Evolutionary conservation across 2,797 vertebrate species (phyloP), one percentile per base, ranked within the genome.

Genomic region (Geotrypetes seraphini): DNA sequence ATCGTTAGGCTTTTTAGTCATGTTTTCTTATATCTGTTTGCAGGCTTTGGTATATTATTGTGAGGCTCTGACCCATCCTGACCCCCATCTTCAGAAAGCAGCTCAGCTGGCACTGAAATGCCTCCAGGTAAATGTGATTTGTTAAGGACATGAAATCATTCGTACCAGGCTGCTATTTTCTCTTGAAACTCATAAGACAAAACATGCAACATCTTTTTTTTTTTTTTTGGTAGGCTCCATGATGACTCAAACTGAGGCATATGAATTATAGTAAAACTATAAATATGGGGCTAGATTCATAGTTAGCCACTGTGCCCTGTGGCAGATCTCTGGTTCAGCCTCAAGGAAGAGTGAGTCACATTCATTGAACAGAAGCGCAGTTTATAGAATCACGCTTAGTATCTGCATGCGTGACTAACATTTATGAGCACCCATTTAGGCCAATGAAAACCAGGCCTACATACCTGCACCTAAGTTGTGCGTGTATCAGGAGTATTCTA

Each of bases 1-100:
- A n/a, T n/a, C n/a, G n/a, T n/a, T n/a, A n/a, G n/a, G n/a, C n/a
- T 33, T 43, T 33, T 57, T 25, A 53, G 2, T 0, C 1, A 4
- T 10, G 3, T 19, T 1, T 18, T 35, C 14, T 25, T 47, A 26
- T 53, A 47, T 61, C 19, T 54, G 7, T 39, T 62, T 37, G 27
- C 71, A 97, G 94, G 93, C 92, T 16, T 70, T 97, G 60, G 85
- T 91, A 42, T 91, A 81, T 52, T 97, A 88, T 75, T 93, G 87
- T 34, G 88, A 93, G 73, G 85, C 82, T 5, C 75, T 99, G 50
- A 90, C 86, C 1, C 88, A 92, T 64, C 83, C 80, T 25, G 84
- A 83, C 39, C 74, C 79, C 29, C 84, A 86, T 52, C 83, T 84
- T 17, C 89, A 91, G 75, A 94, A 84, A 47, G 88, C 86, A 3